Base-by-base conservation (phyloP, 1,140 invertebrate species). In the Temnothorax nylanderi region DNA sequence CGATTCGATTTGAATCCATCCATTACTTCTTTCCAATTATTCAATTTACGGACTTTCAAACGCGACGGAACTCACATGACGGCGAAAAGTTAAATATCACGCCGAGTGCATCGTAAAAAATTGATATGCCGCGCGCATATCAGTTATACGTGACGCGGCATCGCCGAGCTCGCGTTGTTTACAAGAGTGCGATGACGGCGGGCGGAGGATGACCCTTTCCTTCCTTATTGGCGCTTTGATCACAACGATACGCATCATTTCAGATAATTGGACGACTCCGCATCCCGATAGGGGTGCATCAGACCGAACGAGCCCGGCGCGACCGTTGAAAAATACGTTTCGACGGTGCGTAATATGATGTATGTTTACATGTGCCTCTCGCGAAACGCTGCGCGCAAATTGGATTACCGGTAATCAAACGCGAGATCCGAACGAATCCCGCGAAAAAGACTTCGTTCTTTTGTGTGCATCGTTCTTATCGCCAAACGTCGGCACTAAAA, bases 361-460 rank as follows among this genome's bases (percentile, higher is more conserved):
- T 6, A 5, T 44, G 10, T 34, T 69, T 41, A 65, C 88, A 71
- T 74, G 72, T 84, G 87, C 84, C 11, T 87, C 76, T 26, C 26
- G 56, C 60, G 81, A 77, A 54, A 86, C 87, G 85, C 81, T 89
- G 78, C 65, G 76, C 47, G 71, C 71, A 92, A 92, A 92, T 92
- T 92, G 90, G 90, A 92, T 92, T 92, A 92, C 86, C 89, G 78
- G 85, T 89, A 91, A 92, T 92, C 86, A 90, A 92, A 91, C 87
- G 58, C 86, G 85, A 88, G 89, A 92, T 91, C 87, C 85, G 87
- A 91, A 91, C 86, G 92, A 91, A 90, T 88, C 89, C 34, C 69
- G 88, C 76, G 82, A 85, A 91, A 92, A 87, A 88, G 91, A 88
- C 85, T 92, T 89, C 84, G 84, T 90, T 75, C 85, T 88, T 26